Evolutionary conservation across 2,113 vertebrate genomes (phyloP).

Genomic region (Cyprinodon tularosa): DNA sequence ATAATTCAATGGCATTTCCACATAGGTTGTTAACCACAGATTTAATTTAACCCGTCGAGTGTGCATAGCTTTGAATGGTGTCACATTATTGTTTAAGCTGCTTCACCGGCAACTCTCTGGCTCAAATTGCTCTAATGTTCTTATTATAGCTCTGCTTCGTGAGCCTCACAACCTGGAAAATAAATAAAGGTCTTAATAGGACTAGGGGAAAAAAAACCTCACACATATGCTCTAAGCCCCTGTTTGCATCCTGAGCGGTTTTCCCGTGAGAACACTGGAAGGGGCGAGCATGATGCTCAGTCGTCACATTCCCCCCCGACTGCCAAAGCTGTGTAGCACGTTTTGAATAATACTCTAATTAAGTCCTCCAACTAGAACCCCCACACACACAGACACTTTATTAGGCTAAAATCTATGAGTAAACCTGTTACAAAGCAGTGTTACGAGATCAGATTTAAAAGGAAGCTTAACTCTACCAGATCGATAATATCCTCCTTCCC

Average conservation of each 20-base stretch:
- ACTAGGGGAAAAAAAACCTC: slow-evolving; percentile 36
- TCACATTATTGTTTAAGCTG: neutral
- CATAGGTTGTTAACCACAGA: neutral
- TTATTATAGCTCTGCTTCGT: neutral
- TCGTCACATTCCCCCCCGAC: slow-evolving; percentile 71
- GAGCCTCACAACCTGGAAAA: neutral
- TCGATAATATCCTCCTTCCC: neutral
- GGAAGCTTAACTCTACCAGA: neutral
- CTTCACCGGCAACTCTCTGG: neutral
- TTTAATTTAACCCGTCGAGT: neutral
- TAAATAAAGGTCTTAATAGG: neutral
- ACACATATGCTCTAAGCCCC: slow-evolving; percentile 53
- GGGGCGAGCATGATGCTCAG: slow-evolving; percentile 54
- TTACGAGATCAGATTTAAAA: neutral
- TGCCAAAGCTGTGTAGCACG: slow-evolving; percentile 61
- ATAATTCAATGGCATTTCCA: neutral
- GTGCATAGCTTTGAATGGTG: neutral
- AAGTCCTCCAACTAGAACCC: neutral
- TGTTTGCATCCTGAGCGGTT: slow-evolving; percentile 45
- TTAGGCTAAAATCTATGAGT: neutral
- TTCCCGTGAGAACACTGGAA: slow-evolving; percentile 76
- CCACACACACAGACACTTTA: too few relatives aligned
- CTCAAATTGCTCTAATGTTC: neutral
- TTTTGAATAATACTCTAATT: slow-evolving; percentile 60
- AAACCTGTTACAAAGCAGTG: neutral